Evolutionary conservation across 2,888 invertebrate species (phyloP), one percentile per base, ranked within the genome.

Genomic region (Andrena praecox): DNA sequence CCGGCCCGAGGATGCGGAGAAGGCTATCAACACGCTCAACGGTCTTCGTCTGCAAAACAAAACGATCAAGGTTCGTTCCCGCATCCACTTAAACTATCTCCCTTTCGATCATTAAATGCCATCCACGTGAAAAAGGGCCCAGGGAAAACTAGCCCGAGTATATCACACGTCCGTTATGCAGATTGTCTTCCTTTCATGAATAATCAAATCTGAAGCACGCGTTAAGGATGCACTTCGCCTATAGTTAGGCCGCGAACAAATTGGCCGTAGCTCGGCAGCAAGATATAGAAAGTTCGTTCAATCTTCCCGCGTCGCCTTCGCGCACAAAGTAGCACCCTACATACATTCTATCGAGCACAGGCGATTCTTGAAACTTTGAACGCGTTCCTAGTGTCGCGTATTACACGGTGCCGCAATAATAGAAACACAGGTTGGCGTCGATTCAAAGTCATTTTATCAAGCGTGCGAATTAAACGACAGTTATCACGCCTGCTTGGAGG

Each of bases 41-140:
- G 99, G 99, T 85, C 96, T 99, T 90, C 96, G 99, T 87, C 96
- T 99, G 90, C 99, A 99, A 95, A 99, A 99, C 95, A 99, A 99
- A 96, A 99, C 99, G 64, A 99, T 99, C 93, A 99, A 99, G 96
- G 99, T 99, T 64, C 33, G 73, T 77, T 56, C 4, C 20, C 12
- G 10, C 56, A 12, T 12, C 42, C 4, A 4, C 42, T 42, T 12
- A 12, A 42, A 12, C 42, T 4, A 42, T 42, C 42, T 42, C 42
- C 5, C 42, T 12, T 5, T 42, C 42, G 16, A 42, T 16, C 16
- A 16, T 42, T 5, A 16, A 42, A 42, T 42, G 3, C 42, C 0
- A 42, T 16, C 4, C 42, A 1, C 16, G 16, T 5, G 42, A 42
- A 42, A 5, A 42, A 42, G 16, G 42, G 42, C 42, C 12, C 12